phyloP scores from a whole-genome alignment of 1,140 invertebrate genomes.

The Calliopsis andreniformis region DNA sequence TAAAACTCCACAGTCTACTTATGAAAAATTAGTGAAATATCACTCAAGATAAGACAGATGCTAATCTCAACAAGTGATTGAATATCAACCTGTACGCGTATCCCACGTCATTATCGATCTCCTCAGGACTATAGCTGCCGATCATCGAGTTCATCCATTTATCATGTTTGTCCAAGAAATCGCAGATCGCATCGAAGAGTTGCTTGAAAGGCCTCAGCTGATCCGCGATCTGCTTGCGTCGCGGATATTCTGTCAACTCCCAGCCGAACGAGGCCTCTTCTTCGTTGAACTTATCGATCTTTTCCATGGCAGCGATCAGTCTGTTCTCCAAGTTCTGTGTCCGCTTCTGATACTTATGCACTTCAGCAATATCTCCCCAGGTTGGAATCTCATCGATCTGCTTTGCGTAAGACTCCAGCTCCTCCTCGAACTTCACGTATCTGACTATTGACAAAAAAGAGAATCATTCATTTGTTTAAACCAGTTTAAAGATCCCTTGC shows the following conservation, averaged over 20 bases:
- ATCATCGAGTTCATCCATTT: conserved; percentile 91
- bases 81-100: conserved; percentile 49
- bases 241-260: conserved; percentile 94
- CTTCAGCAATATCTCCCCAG: conserved; percentile 91
- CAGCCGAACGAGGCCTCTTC: conserved; percentile 95
- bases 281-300: conserved; percentile 95
- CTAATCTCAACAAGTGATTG: too few species aligned
- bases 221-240: conserved; percentile 88
- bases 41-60: too few species aligned
- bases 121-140: conserved; percentile 91
- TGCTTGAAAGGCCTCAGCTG: conserved; percentile 91
- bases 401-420: conserved; percentile 89
- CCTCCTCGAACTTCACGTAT: conserved; percentile 88
- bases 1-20: background rate
- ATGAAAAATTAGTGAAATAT: too few species aligned
- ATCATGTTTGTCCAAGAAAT: conserved; percentile 92
- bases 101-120: conserved; percentile 92
- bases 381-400: conserved; percentile 93
- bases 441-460: conserved; percentile 80
- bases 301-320: conserved; percentile 87
- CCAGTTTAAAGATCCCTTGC: too few species aligned
- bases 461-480: background rate
- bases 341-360: conserved; percentile 91
- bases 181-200: conserved; percentile 92
- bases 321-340: conserved; percentile 88